Base-by-base conservation (phyloP, 1,140 invertebrate genomes). In the Panagrolaimus sp. region DNA sequence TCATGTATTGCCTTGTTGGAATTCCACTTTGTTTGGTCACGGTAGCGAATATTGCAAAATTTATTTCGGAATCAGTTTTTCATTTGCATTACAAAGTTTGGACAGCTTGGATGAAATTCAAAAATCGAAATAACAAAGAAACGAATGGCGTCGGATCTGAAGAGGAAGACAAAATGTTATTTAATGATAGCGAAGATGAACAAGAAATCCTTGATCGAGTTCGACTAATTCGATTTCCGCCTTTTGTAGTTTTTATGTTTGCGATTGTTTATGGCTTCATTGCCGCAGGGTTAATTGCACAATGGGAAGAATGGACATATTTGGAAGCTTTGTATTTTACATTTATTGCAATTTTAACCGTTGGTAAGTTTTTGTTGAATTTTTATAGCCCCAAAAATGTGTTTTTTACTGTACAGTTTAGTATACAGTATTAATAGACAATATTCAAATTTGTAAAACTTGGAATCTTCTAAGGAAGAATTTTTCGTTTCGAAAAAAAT, bases 1-100 rank as follows among this genome's bases (percentile, higher is more conserved):
- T 82, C 12, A 69, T 82, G 17, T 82, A 83, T 58, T 83, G 80
- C 75, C 70, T 83, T 26, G 82, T 82, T 24, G 80, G 81, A 46
- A 82, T 83, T 48, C 80, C 80, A 1, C 47, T 83, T n/a, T 82
- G 79, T 28, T 63, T 82, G 12, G 79, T 82, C 12, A 82, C 79
- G 15, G 81, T 82, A 9, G 80, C 80, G 8, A 82, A 82, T 55
- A 74, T 80, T 21, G 78, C 78, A 44, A 80, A 80, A 67, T 80
- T 80, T 58, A 64, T 81, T 14, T 76, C 75, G 1, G 78, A 72
- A 64, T 70, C 67, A 5, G 65, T 78, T 15, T 78, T 78, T 65
- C 48, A 72, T 17, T n/a, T 79, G 7, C 77, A 79, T 55, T 78
- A 78, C 45, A 65, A 79, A 32, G 26, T 77, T 26, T 82, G 81